phyloP scores from a whole-genome alignment of 2,797 vertebrate genomes.

The Cyclopterus lumpus region DNA sequence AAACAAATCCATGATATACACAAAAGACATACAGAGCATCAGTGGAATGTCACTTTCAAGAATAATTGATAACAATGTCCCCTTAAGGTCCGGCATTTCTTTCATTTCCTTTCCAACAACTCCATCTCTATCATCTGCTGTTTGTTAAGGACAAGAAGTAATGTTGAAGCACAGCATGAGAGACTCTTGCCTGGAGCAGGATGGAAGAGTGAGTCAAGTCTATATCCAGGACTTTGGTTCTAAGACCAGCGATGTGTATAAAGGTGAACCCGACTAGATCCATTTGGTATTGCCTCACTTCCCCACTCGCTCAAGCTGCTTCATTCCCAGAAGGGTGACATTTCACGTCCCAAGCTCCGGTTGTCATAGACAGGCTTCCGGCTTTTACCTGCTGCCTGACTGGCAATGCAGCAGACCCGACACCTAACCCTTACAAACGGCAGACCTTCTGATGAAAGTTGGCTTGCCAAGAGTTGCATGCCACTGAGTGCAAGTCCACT shows the following conservation, averaged over 20 bases:
- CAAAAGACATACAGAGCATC: too few species aligned
- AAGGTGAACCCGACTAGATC: conserved; percentile 24
- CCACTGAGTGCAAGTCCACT: neutral
- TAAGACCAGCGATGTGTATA: neutral
- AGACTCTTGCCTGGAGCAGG: neutral
- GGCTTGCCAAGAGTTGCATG: conserved; percentile 1
- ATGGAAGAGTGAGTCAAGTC: conserved; percentile 1
- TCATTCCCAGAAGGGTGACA: conserved; percentile 30
- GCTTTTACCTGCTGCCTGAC: conserved; percentile 25
- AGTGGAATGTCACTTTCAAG: too few species aligned
- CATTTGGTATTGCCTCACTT: conserved; percentile 31
- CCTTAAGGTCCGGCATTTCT: too few species aligned
- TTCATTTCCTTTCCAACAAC: neutral
- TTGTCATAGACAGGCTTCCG: conserved; percentile 6
- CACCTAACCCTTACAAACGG: conserved; percentile 13
- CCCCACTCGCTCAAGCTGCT: conserved; percentile 14
- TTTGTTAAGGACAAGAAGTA: neutral
- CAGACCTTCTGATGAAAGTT: conserved; percentile 13
- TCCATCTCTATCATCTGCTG: neutral
- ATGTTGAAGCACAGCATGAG: neutral
- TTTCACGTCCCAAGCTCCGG: conserved; percentile 30
- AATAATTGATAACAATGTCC: too few species aligned
- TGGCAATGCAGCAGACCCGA: conserved; percentile 7
- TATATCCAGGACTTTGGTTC: neutral
- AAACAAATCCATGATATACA: too few species aligned